Evolutionary conservation across 2,888 invertebrate species (phyloP), one percentile per base, ranked within the genome.

Genomic region (Campoletis raptor): DNA sequence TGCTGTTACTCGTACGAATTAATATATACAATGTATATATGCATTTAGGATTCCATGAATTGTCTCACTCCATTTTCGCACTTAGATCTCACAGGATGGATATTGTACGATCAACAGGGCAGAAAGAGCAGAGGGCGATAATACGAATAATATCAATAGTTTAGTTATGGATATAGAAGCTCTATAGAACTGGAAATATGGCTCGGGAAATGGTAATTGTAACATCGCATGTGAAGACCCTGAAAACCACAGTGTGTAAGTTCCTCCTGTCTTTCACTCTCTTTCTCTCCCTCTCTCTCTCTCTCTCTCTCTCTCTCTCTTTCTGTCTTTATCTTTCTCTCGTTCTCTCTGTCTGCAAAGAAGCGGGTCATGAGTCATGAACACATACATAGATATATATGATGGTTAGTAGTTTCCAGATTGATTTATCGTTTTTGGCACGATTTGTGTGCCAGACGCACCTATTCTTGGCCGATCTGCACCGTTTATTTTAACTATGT

Each of bases 181-280:
- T 45, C 52, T 15, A 36, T 30, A 66, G 8, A 10, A 18, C 10
- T 66, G 73, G 61, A 70, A 73, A 61, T 42, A 57, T 70, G n/a
- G 73, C 48, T 40, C 61, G 57, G 79, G 40, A n/a, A 40, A 66
- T 66, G 78, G 73, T 70, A 93, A 93, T 93, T 92, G 93, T 93
- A 92, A 92, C 91, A 92, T 93, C 90, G 93, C 92, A 91, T 93
- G 93, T 92, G 92, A 90, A 78, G 92, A 92, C 91, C 91, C 87
- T 87, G 90, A 90, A 90, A 90, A 89, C 88, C 88, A 86, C 81
- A 72, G 42, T 57, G 67, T 79, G 73, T 67, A 73, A 30, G 76
- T 69, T 81, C n/a, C n/a, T n/a, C n/a, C n/a, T n/a, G n/a, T 85
- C 45, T 15, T n/a, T 76, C 80, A 74, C 76, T 57, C 36, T 52